phyloP scores from a whole-genome alignment of 2,797 vertebrate genomes.

The Cuculus canorus region DNA sequence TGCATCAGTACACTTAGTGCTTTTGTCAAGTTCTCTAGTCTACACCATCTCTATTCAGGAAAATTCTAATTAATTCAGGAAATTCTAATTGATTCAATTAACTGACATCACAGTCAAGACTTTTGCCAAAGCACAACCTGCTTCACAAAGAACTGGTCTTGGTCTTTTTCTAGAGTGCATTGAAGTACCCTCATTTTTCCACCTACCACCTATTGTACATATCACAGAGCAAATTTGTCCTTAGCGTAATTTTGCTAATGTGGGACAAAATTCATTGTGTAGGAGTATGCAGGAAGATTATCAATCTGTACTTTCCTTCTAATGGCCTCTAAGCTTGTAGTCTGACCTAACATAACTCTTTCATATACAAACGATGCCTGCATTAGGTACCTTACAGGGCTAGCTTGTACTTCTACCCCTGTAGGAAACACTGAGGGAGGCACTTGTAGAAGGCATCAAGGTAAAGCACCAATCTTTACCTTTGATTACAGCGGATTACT shows the following conservation, averaged over 20 bases:
- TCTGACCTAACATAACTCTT: not conserved
- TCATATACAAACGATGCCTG: not conserved
- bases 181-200: not conserved
- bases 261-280: not conserved
- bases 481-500: not conserved
- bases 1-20: not conserved
- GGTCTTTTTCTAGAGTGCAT: not conserved
- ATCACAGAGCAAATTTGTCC: not conserved
- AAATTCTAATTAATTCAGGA: not conserved
- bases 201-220: not conserved
- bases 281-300: not conserved
- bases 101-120: not conserved
- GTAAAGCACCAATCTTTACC: not conserved
- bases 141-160: not conserved
- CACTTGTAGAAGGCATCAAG: not conserved
- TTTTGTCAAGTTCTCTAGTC: not conserved
- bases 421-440: not conserved
- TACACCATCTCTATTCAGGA: not conserved
- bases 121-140: not conserved
- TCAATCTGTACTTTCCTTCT: not conserved
- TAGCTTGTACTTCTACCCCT: not conserved
- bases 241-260: not conserved
- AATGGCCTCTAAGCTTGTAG: not conserved
- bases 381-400: not conserved
- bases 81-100: not conserved